Evolutionary conservation across 2,113 vertebrate genomes (phyloP).

Genomic region (Zosterops japonicus): DNA sequence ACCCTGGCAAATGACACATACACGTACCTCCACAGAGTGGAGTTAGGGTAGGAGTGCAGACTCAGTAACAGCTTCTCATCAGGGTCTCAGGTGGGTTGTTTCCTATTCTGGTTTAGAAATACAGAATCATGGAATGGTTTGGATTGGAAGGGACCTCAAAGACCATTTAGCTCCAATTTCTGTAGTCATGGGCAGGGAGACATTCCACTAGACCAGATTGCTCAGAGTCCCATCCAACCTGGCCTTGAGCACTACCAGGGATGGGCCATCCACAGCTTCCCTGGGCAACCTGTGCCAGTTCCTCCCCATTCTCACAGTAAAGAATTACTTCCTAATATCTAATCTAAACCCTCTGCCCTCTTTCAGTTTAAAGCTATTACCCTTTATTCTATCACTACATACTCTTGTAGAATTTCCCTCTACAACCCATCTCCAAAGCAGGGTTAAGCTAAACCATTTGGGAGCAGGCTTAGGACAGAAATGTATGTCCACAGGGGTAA

Average conservation of each 20-base stretch:
- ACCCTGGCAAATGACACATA: neutral
- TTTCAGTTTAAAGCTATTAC: neutral
- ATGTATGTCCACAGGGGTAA: neutral
- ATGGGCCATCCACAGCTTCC: neutral
- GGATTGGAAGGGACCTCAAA: neutral
- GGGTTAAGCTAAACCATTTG: neutral
- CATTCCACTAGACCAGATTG: neutral
- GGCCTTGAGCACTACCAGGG: neutral
- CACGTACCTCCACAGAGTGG: rapidly evolving
- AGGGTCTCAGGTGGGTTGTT: neutral
- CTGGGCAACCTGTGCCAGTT: neutral
- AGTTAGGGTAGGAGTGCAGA: neutral
- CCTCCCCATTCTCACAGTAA: neutral
- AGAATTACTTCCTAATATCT: neutral
- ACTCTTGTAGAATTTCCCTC: neutral
- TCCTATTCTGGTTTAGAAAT: neutral
- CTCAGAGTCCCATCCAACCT: neutral
- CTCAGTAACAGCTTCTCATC: neutral
- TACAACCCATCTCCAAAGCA: neutral
- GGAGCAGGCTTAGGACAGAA: neutral
- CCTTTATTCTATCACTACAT: neutral
- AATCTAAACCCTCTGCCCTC: neutral
- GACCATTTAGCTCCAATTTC: neutral
- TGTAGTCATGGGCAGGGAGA: neutral
- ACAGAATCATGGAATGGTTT: neutral